phyloP scores from a whole-genome alignment of 2,797 vertebrate species.

The Chelidonichthys spinosus region DNA sequence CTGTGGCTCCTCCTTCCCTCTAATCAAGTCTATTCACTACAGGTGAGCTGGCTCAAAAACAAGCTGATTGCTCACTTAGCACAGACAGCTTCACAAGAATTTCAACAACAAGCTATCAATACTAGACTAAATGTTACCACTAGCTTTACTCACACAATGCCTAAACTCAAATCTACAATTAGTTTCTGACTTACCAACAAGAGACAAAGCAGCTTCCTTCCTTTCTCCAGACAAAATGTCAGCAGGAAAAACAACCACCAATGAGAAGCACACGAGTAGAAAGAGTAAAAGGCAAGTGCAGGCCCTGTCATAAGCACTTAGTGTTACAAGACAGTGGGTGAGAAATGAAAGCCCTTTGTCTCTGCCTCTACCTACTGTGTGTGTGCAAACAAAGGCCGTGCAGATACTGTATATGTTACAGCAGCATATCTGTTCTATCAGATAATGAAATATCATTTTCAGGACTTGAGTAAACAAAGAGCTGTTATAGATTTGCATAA shows the following conservation, averaged over 20 bases:
- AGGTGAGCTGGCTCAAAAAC: no score
- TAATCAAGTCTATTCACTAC: no score
- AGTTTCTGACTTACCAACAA: no score
- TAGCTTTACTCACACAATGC: no score
- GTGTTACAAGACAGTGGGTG: slow-evolving; percentile 65
- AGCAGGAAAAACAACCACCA: slow-evolving; percentile 51
- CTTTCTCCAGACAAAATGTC: no score
- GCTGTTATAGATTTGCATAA: slow-evolving; percentile 57
- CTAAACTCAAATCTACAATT: no score
- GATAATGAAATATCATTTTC: slow-evolving; percentile 58
- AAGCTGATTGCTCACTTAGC: no score
- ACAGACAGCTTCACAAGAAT: no score
- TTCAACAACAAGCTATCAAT: no score
- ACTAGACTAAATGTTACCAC: no score
- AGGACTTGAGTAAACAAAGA: slow-evolving; percentile 59
- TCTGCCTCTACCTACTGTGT: slow-evolving; percentile 62
- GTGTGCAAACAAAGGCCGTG: slow-evolving; percentile 65
- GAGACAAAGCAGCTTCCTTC: no score
- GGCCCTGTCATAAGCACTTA: slow-evolving; percentile 72
- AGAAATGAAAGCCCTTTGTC: slow-evolving; percentile 79
- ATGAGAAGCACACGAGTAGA: slow-evolving; percentile 40
- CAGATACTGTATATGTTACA: slow-evolving; percentile 36
- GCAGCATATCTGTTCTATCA: slow-evolving; percentile 52
- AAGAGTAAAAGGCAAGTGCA: slow-evolving; percentile 58
- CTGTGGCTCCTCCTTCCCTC: no score